phyloP scores from a whole-genome alignment of 2,113 vertebrate species.

The Elachura formosa region DNA sequence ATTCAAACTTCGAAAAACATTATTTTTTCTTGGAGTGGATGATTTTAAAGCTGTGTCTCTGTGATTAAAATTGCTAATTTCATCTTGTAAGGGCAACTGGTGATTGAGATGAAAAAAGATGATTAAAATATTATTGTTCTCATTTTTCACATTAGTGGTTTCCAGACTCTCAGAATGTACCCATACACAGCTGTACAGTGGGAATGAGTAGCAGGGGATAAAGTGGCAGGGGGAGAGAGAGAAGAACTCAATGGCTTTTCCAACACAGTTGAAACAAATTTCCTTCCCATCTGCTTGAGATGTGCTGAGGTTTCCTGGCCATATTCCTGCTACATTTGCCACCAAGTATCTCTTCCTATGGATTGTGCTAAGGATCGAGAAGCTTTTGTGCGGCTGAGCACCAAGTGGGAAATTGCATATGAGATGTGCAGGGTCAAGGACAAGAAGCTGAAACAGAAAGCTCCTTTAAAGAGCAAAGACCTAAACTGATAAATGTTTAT shows the following conservation, averaged over 20 bases:
- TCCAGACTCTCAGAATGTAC: neutral
- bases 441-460: neutral
- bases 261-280: neutral
- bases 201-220: neutral
- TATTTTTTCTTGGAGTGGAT: neutral
- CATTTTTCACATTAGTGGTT: neutral
- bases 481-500: neutral
- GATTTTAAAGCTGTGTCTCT: neutral
- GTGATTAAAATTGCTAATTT: constrained; percentile 6
- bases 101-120: neutral
- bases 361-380: neutral
- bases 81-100: neutral
- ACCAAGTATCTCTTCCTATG: neutral
- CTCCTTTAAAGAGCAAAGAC: neutral
- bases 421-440: neutral
- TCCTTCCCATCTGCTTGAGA: neutral
- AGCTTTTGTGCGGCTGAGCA: neutral
- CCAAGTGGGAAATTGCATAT: fast-evolving
- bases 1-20: neutral
- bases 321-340: neutral
- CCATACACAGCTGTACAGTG: neutral
- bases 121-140: neutral
- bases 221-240: neutral
- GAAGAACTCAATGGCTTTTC: neutral
- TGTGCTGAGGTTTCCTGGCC: neutral